Percentiles rank a stretch among this genome's conserved stretches.
phyloP scores from a whole-genome alignment of 2,113 vertebrate species.

The Mixornis gularis region DNA sequence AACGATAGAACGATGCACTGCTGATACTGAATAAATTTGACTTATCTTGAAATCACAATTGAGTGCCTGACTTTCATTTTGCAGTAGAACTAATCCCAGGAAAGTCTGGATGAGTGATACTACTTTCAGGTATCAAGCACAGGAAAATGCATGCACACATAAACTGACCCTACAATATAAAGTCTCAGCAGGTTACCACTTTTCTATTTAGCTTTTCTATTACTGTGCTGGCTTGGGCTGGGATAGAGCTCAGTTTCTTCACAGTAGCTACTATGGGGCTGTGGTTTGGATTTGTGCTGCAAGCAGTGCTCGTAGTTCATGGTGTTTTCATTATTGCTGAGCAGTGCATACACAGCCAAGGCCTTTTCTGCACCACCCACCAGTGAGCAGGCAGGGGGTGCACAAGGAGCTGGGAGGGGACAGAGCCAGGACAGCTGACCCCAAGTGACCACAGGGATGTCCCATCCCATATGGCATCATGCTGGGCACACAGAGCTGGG shows the following conservation, averaged over 20 bases:
- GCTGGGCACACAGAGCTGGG: neutral
- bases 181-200: neutral
- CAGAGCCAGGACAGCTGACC: neutral
- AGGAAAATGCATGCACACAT: neutral
- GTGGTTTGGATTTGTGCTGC: neutral
- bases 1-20: neutral
- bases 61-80: neutral
- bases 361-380: neutral
- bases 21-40: neutral
- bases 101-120: neutral
- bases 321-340: neutral
- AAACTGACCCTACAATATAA: neutral
- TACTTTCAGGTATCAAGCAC: neutral
- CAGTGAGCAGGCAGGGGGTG: neutral
- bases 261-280: neutral
- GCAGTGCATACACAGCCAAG: neutral
- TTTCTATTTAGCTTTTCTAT: neutral
- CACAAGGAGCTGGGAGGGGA: neutral
- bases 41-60: neutral
- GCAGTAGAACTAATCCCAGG: neutral
- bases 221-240: neutral
- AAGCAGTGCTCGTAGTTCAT: neutral
- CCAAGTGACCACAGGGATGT: neutral
- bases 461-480: neutral
- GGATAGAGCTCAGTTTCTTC: neutral